phyloP scores from a whole-genome alignment of 2,797 vertebrate species.

The Mallotus villosus region DNA sequence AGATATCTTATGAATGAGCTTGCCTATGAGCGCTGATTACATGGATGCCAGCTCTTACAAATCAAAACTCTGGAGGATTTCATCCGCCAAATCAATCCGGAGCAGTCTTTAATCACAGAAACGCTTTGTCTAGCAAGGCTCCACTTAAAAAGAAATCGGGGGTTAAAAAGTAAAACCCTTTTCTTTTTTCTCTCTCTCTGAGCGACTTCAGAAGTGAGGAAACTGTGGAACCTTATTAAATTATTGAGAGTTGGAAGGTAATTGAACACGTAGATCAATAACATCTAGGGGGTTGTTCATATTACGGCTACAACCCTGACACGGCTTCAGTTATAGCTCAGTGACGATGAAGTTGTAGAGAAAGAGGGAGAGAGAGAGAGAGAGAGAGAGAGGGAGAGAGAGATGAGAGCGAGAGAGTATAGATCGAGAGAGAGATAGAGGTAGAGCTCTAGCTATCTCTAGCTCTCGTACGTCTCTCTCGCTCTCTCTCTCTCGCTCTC shows the following conservation, averaged over 20 bases:
- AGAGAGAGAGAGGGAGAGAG: neutral
- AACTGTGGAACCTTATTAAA: slow-evolving; percentile 57
- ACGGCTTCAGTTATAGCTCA: slow-evolving; percentile 61
- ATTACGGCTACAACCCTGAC: slow-evolving; percentile 61
- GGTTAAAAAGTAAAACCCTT: slow-evolving; percentile 44
- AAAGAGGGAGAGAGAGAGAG: slow-evolving; percentile 25
- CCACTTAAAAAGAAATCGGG: slow-evolving; percentile 39
- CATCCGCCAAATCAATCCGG: neutral
- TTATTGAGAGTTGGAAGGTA: slow-evolving; percentile 69
- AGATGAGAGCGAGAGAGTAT: neutral
- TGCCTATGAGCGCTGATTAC: no score
- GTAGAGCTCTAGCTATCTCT: no score
- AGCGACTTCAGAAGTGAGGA: slow-evolving; percentile 55
- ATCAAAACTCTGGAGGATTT: slow-evolving; percentile 27
- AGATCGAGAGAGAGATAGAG: slow-evolving; percentile 31
- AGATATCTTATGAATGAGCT: neutral
- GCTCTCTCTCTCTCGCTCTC: no score
- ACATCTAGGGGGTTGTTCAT: slow-evolving; percentile 68
- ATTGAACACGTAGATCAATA: slow-evolving; percentile 74
- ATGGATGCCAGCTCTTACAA: neutral
- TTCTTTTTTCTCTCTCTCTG: slow-evolving; percentile 41
- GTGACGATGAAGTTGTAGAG: slow-evolving; percentile 63
- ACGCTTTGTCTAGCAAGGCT: slow-evolving; percentile 41
- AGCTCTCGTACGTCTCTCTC: no score
- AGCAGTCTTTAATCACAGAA: slow-evolving; percentile 34